Conservation (phyloP, 2,113 vertebrate genomes). For the Taxidea taxus region DNA sequence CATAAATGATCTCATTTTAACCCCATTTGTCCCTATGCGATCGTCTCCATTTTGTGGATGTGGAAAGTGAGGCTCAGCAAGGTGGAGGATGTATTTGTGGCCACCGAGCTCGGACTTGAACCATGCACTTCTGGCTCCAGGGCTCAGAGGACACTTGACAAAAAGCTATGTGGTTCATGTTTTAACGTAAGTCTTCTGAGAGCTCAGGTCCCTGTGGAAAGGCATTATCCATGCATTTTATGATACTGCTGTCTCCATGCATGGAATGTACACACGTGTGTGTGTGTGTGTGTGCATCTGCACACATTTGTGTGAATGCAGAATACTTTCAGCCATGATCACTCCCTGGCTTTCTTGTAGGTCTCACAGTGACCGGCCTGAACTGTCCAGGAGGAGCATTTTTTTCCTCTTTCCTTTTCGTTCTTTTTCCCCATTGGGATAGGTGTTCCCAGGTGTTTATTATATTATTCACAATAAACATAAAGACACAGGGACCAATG, state of each 20-base stretch:
- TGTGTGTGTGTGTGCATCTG: neutral
- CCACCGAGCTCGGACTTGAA: too few relatives aligned
- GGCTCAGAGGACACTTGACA: neutral
- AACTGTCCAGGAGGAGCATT: neutral
- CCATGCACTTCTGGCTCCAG: neutral
- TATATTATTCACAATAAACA: neutral
- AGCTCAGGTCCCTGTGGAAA: neutral
- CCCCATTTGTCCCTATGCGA: rapidly evolving
- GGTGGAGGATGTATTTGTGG: neutral
- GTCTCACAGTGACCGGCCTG: neutral
- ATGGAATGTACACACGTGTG: too few relatives aligned
- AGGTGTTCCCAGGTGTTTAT: neutral
- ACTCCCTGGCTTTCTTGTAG: neutral
- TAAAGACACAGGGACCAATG: neutral
- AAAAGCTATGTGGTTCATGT: neutral
- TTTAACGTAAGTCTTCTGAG: neutral
- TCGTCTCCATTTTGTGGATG: too few relatives aligned
- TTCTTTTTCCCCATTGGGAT: too few relatives aligned
- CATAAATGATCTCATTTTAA: too few relatives aligned
- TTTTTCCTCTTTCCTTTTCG: neutral
- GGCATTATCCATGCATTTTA: neutral
- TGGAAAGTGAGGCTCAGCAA: neutral
- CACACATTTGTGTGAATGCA: neutral
- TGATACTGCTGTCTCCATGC: neutral
- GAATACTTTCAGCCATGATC: neutral